Evolutionary conservation across 2,888 invertebrate genomes (phyloP).

Genomic region (Morpho helenor): DNA sequence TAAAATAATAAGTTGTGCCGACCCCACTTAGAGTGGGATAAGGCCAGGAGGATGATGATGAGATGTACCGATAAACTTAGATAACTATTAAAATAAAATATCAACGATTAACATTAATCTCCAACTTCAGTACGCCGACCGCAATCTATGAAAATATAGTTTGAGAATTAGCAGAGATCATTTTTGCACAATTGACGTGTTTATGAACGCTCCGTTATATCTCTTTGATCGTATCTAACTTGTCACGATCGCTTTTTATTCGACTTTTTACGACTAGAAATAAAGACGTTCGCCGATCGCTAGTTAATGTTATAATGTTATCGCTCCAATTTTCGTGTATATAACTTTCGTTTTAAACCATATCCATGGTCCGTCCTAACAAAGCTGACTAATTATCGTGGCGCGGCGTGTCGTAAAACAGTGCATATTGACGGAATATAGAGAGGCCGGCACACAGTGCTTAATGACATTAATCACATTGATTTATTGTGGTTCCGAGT

Average conservation of each 20-base stretch:
- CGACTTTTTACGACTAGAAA: slow-evolving; percentile 11
- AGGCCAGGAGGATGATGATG: too few relatives aligned
- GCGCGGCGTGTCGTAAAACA: slow-evolving; percentile 77
- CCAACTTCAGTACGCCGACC: slow-evolving; percentile 14
- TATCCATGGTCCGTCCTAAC: slow-evolving; percentile 70
- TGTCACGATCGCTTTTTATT: slow-evolving; percentile 23
- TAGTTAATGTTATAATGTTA: slow-evolving; percentile 13
- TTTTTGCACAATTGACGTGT: slow-evolving; percentile 67
- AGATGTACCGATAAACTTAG: too few relatives aligned
- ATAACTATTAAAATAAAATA: too few relatives aligned
- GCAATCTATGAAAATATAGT: slow-evolving; percentile 35
- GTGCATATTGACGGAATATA: slow-evolving; percentile 80
- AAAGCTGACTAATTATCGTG: slow-evolving; percentile 79
- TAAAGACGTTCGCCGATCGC: slow-evolving; percentile 5
- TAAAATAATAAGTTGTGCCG: too few relatives aligned
- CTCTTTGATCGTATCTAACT: slow-evolving; percentile 65
- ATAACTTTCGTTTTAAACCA: slow-evolving; percentile 34
- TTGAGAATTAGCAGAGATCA: slow-evolving; percentile 72
- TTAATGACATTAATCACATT: slow-evolving; percentile 80
- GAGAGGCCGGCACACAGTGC: slow-evolving; percentile 79
- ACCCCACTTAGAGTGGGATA: too few relatives aligned
- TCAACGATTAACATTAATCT: slow-evolving; percentile 49
- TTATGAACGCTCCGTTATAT: slow-evolving; percentile 66
- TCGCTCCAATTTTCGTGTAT: slow-evolving; percentile 36
- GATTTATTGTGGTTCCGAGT: slow-evolving; percentile 80